Evolutionary conservation across 2,797 vertebrate genomes (phyloP).

Genomic region (Epinephelus coioides): DNA sequence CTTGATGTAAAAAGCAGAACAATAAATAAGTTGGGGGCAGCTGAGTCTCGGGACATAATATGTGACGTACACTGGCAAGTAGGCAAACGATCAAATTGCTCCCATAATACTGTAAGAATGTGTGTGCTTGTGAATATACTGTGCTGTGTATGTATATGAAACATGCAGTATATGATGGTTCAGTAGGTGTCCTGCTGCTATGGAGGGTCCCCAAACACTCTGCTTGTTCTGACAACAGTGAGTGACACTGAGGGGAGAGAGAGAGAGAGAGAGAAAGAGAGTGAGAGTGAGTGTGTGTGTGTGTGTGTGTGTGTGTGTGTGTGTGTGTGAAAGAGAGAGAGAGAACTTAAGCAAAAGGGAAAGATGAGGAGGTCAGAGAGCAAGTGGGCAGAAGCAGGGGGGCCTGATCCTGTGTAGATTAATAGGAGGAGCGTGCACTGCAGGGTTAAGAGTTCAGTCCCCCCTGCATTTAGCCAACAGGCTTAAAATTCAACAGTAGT

Average conservation of each 20-base stretch:
- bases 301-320: not conserved
- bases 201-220: slow-evolving; percentile 19
- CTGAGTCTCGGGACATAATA: slow-evolving; percentile 4
- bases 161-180: not conserved
- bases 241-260: slow-evolving; percentile 8
- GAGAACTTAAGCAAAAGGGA: slow-evolving; percentile 10
- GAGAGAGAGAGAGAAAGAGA: no score
- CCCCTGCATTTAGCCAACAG: not conserved
- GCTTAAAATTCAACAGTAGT: not conserved
- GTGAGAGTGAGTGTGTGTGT: not conserved
- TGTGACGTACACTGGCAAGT: not conserved
- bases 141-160: not conserved
- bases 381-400: not conserved
- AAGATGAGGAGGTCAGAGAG: slow-evolving; percentile 15
- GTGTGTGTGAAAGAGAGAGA: not conserved
- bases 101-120: not conserved
- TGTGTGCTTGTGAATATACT: slow-evolving; percentile 28
- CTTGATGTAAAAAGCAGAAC: slow-evolving; percentile 12
- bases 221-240: slow-evolving; percentile 40
- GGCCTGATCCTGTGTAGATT: not conserved
- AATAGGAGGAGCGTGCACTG: not conserved
- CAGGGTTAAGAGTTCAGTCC: not conserved
- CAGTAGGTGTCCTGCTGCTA: slow-evolving; percentile 7
- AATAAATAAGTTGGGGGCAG: slow-evolving; percentile 11
- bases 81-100: slow-evolving; percentile 9